phyloP scores from a whole-genome alignment of 2,888 invertebrate genomes.

The Venusia cambrica region DNA sequence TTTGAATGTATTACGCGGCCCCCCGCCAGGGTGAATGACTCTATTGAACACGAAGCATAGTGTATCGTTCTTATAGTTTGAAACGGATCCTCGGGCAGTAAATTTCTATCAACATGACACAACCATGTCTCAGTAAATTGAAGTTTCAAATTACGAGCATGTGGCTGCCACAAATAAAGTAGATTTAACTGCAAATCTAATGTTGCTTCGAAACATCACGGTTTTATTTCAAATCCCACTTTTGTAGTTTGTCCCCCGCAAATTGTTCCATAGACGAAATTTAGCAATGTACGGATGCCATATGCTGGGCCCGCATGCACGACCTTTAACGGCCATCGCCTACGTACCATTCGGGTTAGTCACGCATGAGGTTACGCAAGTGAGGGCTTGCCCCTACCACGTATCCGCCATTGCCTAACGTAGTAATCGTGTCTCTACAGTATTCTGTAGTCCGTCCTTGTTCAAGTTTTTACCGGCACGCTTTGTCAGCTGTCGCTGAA shows the following conservation, averaged over 20 bases:
- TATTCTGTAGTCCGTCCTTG: conserved; percentile 29
- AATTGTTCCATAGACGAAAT: conserved; percentile 24
- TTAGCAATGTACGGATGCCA: conserved; percentile 33
- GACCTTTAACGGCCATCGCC: conserved; percentile 55
- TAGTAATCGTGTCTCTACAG: conserved; percentile 16
- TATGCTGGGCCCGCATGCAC: conserved; percentile 38
- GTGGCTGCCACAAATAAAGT: background rate
- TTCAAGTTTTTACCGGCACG: conserved; percentile 24
- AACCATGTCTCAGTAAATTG: conserved; percentile 15
- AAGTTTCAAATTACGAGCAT: conserved; percentile 7
- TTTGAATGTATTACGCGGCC: conserved; percentile 45
- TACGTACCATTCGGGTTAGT: conserved; percentile 51
- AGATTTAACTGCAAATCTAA: background rate
- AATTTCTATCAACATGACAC: conserved; percentile 18
- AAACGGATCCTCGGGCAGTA: conserved; percentile 13
- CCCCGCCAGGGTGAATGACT: conserved; percentile 49
- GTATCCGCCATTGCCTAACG: conserved; percentile 45
- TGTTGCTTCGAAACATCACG: conserved; percentile 3
- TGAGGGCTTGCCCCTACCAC: conserved; percentile 50
- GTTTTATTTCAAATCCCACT: conserved; percentile 16
- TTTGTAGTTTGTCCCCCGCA: conserved; percentile 18
- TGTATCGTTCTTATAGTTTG: conserved; percentile 17
- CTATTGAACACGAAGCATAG: conserved; percentile 28
- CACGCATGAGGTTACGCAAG: conserved; percentile 50
- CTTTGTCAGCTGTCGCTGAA: conserved; percentile 21